Percentiles rank a stretch among this genome's conserved stretches.
phyloP scores from a whole-genome alignment of 2,888 invertebrate genomes.

The Asteroscopus sphinx region DNA sequence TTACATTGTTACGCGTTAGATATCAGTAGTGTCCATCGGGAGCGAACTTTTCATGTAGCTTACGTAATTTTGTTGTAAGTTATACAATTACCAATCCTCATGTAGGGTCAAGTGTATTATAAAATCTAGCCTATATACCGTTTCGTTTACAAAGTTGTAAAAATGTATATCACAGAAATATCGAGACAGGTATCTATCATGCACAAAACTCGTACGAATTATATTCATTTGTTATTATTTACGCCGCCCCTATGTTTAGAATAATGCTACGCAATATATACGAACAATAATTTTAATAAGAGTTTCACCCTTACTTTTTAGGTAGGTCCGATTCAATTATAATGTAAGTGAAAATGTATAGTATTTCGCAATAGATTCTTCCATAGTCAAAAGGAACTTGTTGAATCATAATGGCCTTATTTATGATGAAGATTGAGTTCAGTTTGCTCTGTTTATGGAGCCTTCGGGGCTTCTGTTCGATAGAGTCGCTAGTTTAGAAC shows the following conservation, averaged over 20 bases:
- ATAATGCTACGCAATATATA: slow-evolving; percentile 77
- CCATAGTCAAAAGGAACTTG: slow-evolving; percentile 72
- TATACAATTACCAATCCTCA: slow-evolving; percentile 79
- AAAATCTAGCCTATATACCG: slow-evolving; percentile 80
- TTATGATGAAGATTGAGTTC: slow-evolving; percentile 68
- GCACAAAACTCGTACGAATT: slow-evolving; percentile 85
- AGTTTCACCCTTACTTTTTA: slow-evolving; percentile 79
- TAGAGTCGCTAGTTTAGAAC: slow-evolving; percentile 84
- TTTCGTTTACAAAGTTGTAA: slow-evolving; percentile 79
- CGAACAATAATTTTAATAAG: slow-evolving; percentile 81
- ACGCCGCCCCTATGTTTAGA: slow-evolving; percentile 55
- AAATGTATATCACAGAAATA: slow-evolving; percentile 81
- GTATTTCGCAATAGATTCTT: slow-evolving; percentile 82
- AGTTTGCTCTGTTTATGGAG: slow-evolving; percentile 56
- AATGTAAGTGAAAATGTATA: slow-evolving; percentile 87
- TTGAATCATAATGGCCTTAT: slow-evolving; percentile 82
- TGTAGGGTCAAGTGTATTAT: slow-evolving; percentile 81
- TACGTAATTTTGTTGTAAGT: slow-evolving; percentile 79
- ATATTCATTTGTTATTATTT: slow-evolving; percentile 59
- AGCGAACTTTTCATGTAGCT: slow-evolving; percentile 73
- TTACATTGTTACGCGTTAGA: slow-evolving; percentile 50
- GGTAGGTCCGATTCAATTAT: slow-evolving; percentile 88
- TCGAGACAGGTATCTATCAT: slow-evolving; percentile 79
- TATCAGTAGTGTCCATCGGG: slow-evolving; percentile 63
- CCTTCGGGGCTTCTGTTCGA: slow-evolving; percentile 55